Percentiles rank a stretch among this genome's conserved stretches.
phyloP scores from a whole-genome alignment of 2,888 invertebrate species.

The Agriopis marginaria region DNA sequence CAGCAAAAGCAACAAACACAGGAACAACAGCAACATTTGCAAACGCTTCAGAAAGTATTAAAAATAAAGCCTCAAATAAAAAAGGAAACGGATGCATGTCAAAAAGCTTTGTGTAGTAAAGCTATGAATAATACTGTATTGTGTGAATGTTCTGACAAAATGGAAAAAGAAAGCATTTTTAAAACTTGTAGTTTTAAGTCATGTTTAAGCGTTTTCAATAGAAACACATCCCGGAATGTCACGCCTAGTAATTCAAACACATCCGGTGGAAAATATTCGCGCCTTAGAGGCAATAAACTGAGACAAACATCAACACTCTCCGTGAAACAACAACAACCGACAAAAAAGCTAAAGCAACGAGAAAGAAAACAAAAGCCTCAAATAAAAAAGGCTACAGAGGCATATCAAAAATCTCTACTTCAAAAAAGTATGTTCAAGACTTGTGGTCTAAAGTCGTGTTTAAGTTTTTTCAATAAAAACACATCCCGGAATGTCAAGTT shows the following conservation, averaged over 20 bases:
- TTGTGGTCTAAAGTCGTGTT: neutral
- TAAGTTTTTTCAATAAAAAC: neutral
- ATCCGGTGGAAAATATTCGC: too few species aligned
- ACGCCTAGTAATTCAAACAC: too few species aligned
- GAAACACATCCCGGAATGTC: neutral
- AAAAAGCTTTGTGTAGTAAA: neutral
- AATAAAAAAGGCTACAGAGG: neutral
- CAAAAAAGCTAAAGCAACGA: neutral
- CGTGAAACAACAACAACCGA: neutral
- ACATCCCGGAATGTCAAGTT: too few species aligned
- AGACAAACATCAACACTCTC: neutral
- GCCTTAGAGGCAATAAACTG: neutral
- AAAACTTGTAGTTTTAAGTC: neutral
- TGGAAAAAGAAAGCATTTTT: neutral
- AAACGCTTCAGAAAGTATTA: neutral
- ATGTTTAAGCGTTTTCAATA: conserved; percentile 2
- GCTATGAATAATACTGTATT: neutral
- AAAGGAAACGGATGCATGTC: neutral
- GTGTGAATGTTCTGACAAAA: neutral
- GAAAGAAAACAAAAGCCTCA: neutral
- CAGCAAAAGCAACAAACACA: neutral
- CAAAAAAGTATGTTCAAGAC: neutral
- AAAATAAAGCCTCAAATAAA: neutral
- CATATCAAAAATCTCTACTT: too few species aligned
- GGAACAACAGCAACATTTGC: neutral